A percentile compares a stretch with the other conserved stretches of the same genome.
These are phyloP conservation scores for Galeopsomyia nigrocyanea DNA, from an alignment of 2,888 invertebrate genomes.

Conservation along the genomic window DNA sequence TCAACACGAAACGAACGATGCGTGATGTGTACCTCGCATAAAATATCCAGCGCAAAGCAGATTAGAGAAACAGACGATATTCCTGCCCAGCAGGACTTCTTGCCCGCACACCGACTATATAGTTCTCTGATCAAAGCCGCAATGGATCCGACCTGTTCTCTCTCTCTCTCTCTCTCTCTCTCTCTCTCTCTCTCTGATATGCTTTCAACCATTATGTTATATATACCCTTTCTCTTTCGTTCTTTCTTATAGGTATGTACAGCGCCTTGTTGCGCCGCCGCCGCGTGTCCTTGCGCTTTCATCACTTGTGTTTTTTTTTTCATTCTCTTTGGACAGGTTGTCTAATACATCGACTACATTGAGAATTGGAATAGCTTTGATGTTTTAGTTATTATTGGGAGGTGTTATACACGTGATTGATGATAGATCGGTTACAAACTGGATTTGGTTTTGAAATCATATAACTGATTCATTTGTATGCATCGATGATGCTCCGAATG, in stretches of 20 bases:
- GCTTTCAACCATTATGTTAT: no score
- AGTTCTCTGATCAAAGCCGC: slow-evolving; percentile 41
- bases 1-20: not conserved
- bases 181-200: not conserved
- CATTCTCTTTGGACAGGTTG: no score
- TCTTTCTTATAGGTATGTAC: no score
- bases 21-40: slow-evolving; percentile 21
- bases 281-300: not conserved
- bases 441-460: no score
- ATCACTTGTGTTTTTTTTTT: not conserved
- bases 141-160: not conserved
- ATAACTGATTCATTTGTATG: no score
- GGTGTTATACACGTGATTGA: no score
- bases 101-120: not conserved
- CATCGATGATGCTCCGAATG: no score
- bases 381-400: no score
- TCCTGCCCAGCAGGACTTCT: slow-evolving; percentile 25
- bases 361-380: no score
- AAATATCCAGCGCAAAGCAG: slow-evolving; percentile 33
- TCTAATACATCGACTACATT: no score
- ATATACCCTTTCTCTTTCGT: no score
- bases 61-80: slow-evolving; percentile 37
- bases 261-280: not conserved
- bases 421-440: no score
- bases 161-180: not conserved